Conservation (phyloP, 2,888 invertebrate species). For the Ophraella communa region DNA sequence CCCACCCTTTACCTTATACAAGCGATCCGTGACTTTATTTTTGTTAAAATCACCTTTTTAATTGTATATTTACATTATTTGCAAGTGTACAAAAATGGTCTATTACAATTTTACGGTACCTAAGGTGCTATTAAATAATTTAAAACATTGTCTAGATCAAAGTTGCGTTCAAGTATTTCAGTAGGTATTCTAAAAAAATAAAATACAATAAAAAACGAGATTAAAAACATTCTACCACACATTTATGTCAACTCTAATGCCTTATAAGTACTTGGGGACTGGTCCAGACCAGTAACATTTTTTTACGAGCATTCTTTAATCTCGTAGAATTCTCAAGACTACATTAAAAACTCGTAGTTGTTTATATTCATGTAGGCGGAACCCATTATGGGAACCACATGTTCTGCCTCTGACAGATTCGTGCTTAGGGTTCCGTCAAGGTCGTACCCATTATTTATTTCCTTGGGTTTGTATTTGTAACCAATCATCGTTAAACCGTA, state of each 20-base stretch:
- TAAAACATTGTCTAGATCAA: too few relatives aligned
- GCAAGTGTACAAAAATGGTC: too few relatives aligned
- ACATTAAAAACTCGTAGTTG: slow-evolving; percentile 45
- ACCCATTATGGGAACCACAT: slow-evolving; percentile 52
- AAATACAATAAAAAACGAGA: neutral
- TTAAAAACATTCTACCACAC: neutral
- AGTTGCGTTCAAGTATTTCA: neutral
- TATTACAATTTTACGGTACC: too few relatives aligned
- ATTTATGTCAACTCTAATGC: slow-evolving; percentile 38
- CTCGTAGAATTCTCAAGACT: slow-evolving; percentile 38
- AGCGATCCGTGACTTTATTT: too few relatives aligned
- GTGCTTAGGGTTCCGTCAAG: slow-evolving; percentile 37
- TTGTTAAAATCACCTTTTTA: too few relatives aligned
- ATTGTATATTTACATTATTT: too few relatives aligned
- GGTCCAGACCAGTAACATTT: slow-evolving; percentile 43
- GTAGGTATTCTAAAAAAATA: neutral
- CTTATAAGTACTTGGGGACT: slow-evolving; percentile 45
- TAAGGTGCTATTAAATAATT: too few relatives aligned
- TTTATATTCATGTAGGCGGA: slow-evolving; percentile 45
- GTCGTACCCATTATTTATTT: neutral
- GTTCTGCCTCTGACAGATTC: slow-evolving; percentile 52
- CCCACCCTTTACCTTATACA: too few relatives aligned
- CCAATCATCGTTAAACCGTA: neutral
- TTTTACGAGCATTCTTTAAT: slow-evolving; percentile 43
- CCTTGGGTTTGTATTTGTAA: neutral